Conservation (phyloP, 2,888 invertebrate species). For the Oscheius sp. region DNA sequence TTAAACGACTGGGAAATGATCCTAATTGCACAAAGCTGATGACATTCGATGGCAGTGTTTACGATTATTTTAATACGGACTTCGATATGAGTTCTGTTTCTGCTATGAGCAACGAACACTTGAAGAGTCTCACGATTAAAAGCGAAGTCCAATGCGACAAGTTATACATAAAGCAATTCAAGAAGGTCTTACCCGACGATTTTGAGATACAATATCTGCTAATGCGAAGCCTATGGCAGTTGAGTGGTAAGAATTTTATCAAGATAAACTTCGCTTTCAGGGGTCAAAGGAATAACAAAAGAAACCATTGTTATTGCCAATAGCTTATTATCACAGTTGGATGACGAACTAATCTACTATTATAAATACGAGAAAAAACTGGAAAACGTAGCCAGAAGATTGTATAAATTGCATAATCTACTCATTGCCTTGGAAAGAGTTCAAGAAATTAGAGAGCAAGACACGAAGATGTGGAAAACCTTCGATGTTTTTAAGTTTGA, state of each 20-base stretch:
- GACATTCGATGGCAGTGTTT: not conserved
- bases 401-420: slow-evolving; percentile 16
- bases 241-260: not conserved
- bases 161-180: not conserved
- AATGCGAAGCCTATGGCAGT: not conserved
- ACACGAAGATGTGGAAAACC: not conserved
- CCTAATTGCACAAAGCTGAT: not conserved
- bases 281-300: slow-evolving; percentile 5
- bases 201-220: slow-evolving; percentile 16
- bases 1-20: not conserved
- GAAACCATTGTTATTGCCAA: not conserved
- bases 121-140: not conserved
- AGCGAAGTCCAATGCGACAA: not conserved
- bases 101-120: not conserved
- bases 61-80: not conserved
- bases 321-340: not conserved
- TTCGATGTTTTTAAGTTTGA: slow-evolving; percentile 15
- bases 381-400: not conserved
- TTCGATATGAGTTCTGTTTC: not conserved
- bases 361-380: slow-evolving; percentile 5
- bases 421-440: slow-evolving; percentile 12
- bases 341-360: slow-evolving; percentile 6
- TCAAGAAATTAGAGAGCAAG: not conserved
- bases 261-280: not conserved
- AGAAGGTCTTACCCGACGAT: slow-evolving; percentile 4